Conservation (phyloP, 2,888 invertebrate species). For the Drosophila suboccidentalis region DNA sequence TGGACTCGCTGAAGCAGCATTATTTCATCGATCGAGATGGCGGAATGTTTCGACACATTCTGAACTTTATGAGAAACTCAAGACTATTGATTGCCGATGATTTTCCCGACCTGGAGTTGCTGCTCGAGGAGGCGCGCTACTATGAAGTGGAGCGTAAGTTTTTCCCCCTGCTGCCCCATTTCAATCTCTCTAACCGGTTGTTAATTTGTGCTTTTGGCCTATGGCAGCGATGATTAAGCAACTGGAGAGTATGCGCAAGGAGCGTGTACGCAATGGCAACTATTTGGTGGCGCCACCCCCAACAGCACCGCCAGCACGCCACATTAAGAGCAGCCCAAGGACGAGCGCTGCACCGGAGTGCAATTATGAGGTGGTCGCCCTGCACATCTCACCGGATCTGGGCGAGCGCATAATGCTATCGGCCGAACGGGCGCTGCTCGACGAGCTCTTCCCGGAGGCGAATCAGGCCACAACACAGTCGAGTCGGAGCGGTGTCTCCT, state of each 20-base stretch:
- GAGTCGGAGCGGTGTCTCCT: conserved; percentile 91
- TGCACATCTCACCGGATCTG: conserved; percentile 91
- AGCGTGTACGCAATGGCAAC: conserved; percentile 88
- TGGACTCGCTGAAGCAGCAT: conserved; percentile 98
- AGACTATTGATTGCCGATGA: conserved; percentile 94
- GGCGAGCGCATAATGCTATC: conserved; percentile 92
- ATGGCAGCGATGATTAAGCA: conserved; percentile 90
- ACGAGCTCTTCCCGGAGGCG: conserved; percentile 92
- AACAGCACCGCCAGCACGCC: conserved; percentile 84
- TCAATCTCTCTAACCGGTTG: conserved; percentile 18
- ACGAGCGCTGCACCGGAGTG: conserved; percentile 83
- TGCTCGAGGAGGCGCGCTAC: conserved; percentile 95
- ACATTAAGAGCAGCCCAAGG: conserved; percentile 82
- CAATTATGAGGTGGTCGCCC: conserved; percentile 92
- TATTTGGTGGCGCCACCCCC: conserved; percentile 86
- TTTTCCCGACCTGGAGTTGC: conserved; percentile 94
- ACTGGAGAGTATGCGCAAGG: conserved; percentile 90
- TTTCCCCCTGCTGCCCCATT: conserved; percentile 58
- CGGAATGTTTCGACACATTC: conserved; percentile 98
- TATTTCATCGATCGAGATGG: conserved; percentile 99
- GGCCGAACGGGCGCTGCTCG: conserved; percentile 91
- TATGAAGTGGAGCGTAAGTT: conserved; percentile 95
- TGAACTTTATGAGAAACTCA: conserved; percentile 98
- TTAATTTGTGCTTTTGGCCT: conserved; percentile 22
- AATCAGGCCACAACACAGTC: conserved; percentile 91